Conservation (phyloP, 2,888 invertebrate species). For the Dione juno region DNA sequence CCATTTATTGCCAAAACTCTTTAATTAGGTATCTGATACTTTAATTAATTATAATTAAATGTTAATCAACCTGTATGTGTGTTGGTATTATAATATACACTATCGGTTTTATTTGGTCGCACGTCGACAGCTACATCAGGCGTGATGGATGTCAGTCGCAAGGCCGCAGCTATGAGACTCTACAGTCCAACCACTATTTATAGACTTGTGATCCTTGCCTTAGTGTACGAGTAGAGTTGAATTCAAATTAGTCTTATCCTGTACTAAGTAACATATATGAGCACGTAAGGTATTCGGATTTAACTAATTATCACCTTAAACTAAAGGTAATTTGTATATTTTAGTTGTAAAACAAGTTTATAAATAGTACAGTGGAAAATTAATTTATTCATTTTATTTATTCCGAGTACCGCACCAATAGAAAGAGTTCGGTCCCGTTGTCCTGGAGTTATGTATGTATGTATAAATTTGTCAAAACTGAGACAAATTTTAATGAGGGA, state of each 20-base stretch:
- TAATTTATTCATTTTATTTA: too few relatives aligned
- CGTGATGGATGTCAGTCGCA: constrained; percentile 39
- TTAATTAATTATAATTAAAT: too few relatives aligned
- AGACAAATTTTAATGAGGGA: too few relatives aligned
- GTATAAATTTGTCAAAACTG: too few relatives aligned
- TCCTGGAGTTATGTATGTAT: too few relatives aligned
- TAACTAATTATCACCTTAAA: not conserved
- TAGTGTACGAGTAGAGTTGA: constrained; percentile 19
- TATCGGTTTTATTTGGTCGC: not conserved
- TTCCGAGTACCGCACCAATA: too few relatives aligned
- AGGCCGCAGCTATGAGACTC: constrained; percentile 24
- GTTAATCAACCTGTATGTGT: too few relatives aligned
- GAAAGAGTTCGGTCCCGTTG: too few relatives aligned
- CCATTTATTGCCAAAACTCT: too few relatives aligned
- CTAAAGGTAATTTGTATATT: not conserved
- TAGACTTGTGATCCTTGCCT: constrained; percentile 41
- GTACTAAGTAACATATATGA: not conserved
- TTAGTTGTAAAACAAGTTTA: not conserved
- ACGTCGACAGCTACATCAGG: constrained; percentile 4
- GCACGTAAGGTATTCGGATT: not conserved
- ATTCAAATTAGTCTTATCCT: constrained; percentile 24
- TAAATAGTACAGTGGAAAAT: too few relatives aligned
- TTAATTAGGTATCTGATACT: too few relatives aligned
- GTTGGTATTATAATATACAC: too few relatives aligned
- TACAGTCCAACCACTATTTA: constrained; percentile 30